Percentiles rank a stretch among this genome's conserved stretches.
phyloP scores from a whole-genome alignment of 2,888 invertebrate genomes.

The Rhaphigaster nebulosa region DNA sequence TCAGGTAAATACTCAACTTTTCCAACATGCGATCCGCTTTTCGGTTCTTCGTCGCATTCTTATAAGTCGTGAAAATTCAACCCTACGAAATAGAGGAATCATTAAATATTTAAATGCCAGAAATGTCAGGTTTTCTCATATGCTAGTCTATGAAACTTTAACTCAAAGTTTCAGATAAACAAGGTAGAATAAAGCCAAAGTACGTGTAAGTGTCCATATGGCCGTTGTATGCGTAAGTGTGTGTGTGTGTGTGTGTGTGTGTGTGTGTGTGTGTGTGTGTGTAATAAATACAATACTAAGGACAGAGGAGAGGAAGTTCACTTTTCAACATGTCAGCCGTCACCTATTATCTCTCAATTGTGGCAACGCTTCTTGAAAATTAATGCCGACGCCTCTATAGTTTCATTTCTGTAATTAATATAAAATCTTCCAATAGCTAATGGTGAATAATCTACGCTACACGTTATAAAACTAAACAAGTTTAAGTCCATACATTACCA shows the following conservation, averaged over 20 bases:
- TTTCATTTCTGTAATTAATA: neutral
- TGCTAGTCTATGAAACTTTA: too few relatives aligned
- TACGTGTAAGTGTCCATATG: too few relatives aligned
- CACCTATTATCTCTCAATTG: neutral
- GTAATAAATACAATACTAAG: neutral
- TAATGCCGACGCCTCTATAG: neutral
- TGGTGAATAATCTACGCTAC: neutral
- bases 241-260: too few relatives aligned
- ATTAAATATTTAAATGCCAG: neutral
- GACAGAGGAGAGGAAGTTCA: neutral
- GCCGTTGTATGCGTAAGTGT: neutral
- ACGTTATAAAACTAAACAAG: too few relatives aligned
- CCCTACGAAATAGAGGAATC: neutral
- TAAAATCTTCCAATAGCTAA: neutral
- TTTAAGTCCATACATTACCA: too few relatives aligned
- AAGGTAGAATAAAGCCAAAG: too few relatives aligned
- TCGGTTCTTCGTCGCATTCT: neutral
- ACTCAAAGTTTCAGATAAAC: too few relatives aligned
- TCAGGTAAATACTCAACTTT: neutral
- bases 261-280: too few relatives aligned
- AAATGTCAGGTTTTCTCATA: neutral
- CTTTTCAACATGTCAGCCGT: neutral
- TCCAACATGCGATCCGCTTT: neutral
- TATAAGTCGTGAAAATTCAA: neutral
- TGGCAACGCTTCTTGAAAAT: neutral